Percentiles rank a stretch among this genome's conserved stretches.
Evolutionary conservation across 2,113 vertebrate species (phyloP).

Genomic region (Prolemur simus): DNA sequence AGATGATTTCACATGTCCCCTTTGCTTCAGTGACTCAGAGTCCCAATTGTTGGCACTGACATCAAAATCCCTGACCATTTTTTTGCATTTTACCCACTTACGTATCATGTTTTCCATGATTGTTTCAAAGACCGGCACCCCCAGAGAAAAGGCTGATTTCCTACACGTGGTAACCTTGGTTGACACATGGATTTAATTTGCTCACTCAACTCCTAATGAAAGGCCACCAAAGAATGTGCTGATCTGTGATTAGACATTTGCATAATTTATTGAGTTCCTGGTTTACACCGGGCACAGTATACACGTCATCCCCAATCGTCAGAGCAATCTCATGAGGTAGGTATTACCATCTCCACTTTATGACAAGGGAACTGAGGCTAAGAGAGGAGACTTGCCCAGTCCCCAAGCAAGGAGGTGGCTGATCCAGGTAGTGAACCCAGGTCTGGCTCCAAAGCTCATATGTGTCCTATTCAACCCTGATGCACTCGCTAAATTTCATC

Average conservation of each 20-base stretch:
- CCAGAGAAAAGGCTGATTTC: not conserved
- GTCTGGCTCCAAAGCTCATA: not conserved
- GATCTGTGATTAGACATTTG: not conserved
- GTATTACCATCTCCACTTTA: not conserved
- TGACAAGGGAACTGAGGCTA: not conserved
- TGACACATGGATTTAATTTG: not conserved
- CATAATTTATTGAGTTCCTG: not conserved
- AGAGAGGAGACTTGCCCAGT: not conserved
- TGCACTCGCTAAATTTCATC: not conserved
- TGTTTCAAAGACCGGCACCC: not conserved
- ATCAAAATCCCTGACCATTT: not conserved
- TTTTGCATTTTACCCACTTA: not conserved
- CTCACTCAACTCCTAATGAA: not conserved
- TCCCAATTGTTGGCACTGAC: not conserved
- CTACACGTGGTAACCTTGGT: not conserved
- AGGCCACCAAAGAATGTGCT: not conserved
- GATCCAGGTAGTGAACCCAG: not conserved
- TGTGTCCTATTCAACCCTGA: not conserved
- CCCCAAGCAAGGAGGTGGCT: not conserved
- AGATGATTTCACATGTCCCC: not conserved
- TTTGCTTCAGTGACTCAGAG: not conserved
- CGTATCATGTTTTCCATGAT: not conserved
- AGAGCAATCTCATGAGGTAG: not conserved
- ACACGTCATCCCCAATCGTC: not conserved
- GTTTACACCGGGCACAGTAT: not conserved